Evolutionary conservation across 2,797 vertebrate genomes (phyloP).

Genomic region (Alcedo quadribrachys): DNA sequence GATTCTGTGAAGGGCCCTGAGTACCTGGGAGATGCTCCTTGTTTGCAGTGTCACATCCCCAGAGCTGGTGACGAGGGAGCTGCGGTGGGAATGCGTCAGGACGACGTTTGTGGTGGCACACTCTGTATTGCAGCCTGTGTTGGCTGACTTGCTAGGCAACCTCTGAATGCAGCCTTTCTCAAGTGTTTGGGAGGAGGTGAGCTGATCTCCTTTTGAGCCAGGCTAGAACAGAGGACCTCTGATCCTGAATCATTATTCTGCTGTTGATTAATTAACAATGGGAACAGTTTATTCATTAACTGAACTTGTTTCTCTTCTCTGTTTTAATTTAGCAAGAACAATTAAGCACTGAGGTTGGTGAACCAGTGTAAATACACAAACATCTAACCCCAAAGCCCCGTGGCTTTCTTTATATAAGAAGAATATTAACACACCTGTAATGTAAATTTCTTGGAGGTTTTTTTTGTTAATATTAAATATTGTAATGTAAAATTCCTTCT

Average conservation of each 20-base stretch:
- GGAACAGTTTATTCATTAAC: slow-evolving; percentile 57
- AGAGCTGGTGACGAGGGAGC: slow-evolving; percentile 32
- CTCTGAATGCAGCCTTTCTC: slow-evolving; percentile 55
- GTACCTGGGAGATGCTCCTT: slow-evolving; percentile 46
- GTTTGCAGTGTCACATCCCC: background rate
- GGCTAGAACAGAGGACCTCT: slow-evolving; percentile 52
- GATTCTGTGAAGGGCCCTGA: too few relatives aligned
- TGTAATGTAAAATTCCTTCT: background rate
- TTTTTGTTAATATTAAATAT: too few relatives aligned
- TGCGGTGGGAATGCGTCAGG: slow-evolving; percentile 46
- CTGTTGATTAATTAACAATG: slow-evolving; percentile 56
- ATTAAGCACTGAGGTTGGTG: slow-evolving; percentile 33
- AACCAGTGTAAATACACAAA: slow-evolving; percentile 18
- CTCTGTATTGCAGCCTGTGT: background rate
- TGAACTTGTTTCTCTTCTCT: slow-evolving; percentile 23
- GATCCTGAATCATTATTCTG: slow-evolving; percentile 33
- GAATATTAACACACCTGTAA: background rate
- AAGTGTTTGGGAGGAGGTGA: slow-evolving; percentile 45
- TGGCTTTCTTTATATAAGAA: background rate
- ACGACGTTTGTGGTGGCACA: slow-evolving; percentile 39
- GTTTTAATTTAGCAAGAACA: slow-evolving; percentile 53
- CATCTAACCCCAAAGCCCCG: background rate
- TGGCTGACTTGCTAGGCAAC: slow-evolving; percentile 62
- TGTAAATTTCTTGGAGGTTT: background rate
- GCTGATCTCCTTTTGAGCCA: slow-evolving; percentile 30